These are phyloP conservation scores for Odontocerum albicorne DNA, from an alignment of 2,888 invertebrate species.

Conservation along the genomic window DNA sequence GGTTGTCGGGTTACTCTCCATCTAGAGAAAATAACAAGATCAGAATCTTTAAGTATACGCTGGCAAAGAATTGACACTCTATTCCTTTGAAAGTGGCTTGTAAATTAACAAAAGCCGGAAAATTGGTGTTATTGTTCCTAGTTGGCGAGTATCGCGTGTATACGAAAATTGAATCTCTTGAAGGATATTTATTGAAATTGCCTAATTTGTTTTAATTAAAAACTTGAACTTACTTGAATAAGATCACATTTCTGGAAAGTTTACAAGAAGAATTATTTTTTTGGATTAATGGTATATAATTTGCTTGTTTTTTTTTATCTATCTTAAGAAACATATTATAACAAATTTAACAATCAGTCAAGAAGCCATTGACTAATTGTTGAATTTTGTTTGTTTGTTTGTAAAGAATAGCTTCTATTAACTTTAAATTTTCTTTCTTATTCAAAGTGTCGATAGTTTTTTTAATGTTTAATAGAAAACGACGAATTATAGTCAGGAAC, in stretches of 20 bases:
- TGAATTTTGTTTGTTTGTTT: too few relatives aligned
- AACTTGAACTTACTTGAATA: background rate
- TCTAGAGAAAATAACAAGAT: background rate
- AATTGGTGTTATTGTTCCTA: background rate
- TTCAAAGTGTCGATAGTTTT: too few relatives aligned
- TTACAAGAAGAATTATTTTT: background rate
- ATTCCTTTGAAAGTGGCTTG: background rate
- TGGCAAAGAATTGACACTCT: background rate
- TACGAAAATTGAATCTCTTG: background rate
- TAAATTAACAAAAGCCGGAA: background rate
- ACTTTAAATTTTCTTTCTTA: too few relatives aligned
- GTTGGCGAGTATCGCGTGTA: background rate
- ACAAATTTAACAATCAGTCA: too few relatives aligned
- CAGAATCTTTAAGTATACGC: background rate
- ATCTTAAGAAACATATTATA: too few relatives aligned
- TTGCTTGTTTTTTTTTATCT: too few relatives aligned
- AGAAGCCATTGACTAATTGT: too few relatives aligned
- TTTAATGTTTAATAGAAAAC: too few relatives aligned
- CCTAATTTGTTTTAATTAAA: background rate
- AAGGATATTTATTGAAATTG: background rate
- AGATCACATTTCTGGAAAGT: background rate
- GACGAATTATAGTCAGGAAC: too few relatives aligned
- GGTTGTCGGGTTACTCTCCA: too few relatives aligned
- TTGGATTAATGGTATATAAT: background rate
- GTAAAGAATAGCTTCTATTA: too few relatives aligned